These are phyloP conservation scores for Gymnoscopelus braueri DNA, from an alignment of 2,797 vertebrate species.

Conservation along the genomic window DNA sequence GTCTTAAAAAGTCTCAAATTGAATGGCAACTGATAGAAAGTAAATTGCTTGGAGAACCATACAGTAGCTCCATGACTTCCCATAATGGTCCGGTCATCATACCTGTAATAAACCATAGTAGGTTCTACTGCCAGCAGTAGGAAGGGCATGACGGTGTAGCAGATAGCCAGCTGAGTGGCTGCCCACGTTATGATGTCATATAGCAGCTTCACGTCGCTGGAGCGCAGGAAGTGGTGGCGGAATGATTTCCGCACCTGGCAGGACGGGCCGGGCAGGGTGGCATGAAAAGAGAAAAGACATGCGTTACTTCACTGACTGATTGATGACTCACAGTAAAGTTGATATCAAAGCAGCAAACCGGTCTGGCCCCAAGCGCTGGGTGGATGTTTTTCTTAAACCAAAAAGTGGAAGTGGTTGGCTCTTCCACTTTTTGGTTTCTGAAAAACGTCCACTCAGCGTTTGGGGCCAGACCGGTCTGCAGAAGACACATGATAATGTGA, in stretches of 20 bases:
- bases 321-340: too few relatives aligned
- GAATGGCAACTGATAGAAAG: background rate
- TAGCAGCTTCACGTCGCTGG: constrained; percentile 74
- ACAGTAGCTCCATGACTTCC: background rate
- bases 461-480: too few relatives aligned
- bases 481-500: too few relatives aligned
- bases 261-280: background rate
- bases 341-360: too few relatives aligned
- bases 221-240: constrained; percentile 85
- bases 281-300: background rate
- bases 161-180: constrained; percentile 89
- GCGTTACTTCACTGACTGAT: too few relatives aligned
- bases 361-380: too few relatives aligned
- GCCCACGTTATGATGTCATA: constrained; percentile 91
- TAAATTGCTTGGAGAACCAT: background rate
- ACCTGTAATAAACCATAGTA: constrained; percentile 91
- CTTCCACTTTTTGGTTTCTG: too few relatives aligned
- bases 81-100: constrained; percentile 26
- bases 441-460: too few relatives aligned
- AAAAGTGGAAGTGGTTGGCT: too few relatives aligned
- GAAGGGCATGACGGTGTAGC: constrained; percentile 92
- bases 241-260: constrained; percentile 87
- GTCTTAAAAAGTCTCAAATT: too few relatives aligned
- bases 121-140: constrained; percentile 89
- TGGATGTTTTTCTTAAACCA: too few relatives aligned